Conservation (phyloP, 2,888 invertebrate species). For the Antheraea yamamai region DNA sequence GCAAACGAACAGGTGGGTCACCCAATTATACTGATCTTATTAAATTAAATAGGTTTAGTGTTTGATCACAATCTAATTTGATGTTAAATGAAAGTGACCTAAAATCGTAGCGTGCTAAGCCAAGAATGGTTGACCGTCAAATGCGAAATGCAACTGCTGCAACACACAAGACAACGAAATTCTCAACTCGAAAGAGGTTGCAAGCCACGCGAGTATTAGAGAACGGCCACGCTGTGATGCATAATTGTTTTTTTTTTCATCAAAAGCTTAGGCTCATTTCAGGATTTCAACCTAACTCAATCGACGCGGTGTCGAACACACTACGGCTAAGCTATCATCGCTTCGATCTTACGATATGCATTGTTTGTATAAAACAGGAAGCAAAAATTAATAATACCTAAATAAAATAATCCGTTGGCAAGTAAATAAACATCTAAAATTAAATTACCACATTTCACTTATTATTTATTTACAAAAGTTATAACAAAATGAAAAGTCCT, state of each 20-base stretch:
- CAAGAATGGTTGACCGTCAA: background rate
- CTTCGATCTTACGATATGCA: background rate
- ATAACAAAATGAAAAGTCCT: constrained; percentile 22
- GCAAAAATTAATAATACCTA: no score
- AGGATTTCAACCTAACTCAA: background rate
- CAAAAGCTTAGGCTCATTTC: background rate
- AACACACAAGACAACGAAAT: background rate
- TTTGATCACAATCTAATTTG: no score
- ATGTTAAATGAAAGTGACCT: no score
- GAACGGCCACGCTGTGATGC: background rate
- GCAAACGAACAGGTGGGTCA: no score
- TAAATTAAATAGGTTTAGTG: no score
- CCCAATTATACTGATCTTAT: no score
- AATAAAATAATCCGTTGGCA: background rate
- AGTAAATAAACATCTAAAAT: background rate
- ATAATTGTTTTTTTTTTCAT: background rate
- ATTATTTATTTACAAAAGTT: background rate
- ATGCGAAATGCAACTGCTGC: background rate
- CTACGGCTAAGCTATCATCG: background rate
- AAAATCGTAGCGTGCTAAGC: no score
- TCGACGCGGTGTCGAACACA: background rate
- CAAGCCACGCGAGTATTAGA: background rate
- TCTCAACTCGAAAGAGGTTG: background rate
- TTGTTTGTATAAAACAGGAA: background rate
- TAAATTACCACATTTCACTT: background rate